phyloP scores from a whole-genome alignment of 2,888 invertebrate species.

The Aethes cnicana region DNA sequence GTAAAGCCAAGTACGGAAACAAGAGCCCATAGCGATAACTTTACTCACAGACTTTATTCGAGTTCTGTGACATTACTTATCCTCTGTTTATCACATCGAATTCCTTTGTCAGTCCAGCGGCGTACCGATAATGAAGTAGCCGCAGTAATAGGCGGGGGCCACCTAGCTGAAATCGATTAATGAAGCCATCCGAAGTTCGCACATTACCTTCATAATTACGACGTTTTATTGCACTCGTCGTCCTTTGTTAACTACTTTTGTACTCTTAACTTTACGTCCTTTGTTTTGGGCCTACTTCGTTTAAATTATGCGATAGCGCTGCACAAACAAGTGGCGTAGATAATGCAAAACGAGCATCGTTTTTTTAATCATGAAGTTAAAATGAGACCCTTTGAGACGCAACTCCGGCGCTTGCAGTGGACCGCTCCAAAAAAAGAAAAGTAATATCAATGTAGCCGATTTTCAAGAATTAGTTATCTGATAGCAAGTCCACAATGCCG shows the following conservation, averaged over 20 bases:
- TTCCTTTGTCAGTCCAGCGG: neutral
- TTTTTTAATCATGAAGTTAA: conserved; percentile 63
- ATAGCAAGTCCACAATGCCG: conserved; percentile 15
- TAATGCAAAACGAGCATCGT: conserved; percentile 54
- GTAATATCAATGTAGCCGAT: conserved; percentile 37
- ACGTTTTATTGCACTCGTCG: conserved; percentile 10
- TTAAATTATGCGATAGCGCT: conserved; percentile 46
- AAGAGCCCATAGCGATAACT: too few species aligned
- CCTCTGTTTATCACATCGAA: too few species aligned
- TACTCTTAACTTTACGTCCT: conserved; percentile 6
- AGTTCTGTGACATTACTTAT: too few species aligned
- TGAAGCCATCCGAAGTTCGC: conserved; percentile 9
- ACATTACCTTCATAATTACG: conserved; percentile 19
- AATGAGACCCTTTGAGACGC: conserved; percentile 59
- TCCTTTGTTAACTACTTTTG: neutral
- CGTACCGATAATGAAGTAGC: conserved; percentile 1
- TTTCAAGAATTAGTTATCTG: conserved; percentile 1
- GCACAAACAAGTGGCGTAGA: conserved; percentile 43
- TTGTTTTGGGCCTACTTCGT: conserved; percentile 23
- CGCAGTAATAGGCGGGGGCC: neutral
- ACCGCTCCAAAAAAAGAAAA: conserved; percentile 41
- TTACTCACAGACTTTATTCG: too few species aligned
- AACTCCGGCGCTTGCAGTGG: conserved; percentile 32
- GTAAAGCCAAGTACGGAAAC: too few species aligned
- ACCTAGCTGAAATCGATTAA: conserved; percentile 13